A percentile compares a stretch with the other conserved stretches of the same genome.
phyloP scores from a whole-genome alignment of 2,113 vertebrate species.

The Silurus meridionalis region DNA sequence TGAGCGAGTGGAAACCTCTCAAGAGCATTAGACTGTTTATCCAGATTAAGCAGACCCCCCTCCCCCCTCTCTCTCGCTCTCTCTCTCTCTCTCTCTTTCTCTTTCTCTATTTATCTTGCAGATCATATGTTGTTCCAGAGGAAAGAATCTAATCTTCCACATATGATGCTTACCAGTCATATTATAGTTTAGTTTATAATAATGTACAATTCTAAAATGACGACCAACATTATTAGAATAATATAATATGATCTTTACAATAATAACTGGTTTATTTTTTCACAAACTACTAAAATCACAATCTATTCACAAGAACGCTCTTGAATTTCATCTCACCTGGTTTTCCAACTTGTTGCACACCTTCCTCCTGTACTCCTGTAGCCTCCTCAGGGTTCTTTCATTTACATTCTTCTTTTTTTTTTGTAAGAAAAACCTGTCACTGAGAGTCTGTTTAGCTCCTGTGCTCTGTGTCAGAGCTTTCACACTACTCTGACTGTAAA shows the following conservation, averaged over 20 bases:
- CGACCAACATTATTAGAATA: neutral
- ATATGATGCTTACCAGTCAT: neutral
- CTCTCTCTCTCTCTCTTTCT: conserved; percentile 1
- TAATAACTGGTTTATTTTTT: neutral
- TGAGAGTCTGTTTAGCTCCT: neutral
- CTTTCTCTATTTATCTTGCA: neutral
- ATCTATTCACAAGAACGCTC: neutral
- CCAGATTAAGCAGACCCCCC: conserved; percentile 3
- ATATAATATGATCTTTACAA: neutral
- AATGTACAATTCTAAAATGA: neutral
- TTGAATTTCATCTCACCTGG: neutral
- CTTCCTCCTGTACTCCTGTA: neutral
- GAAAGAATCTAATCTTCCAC: neutral
- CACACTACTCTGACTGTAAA: neutral
- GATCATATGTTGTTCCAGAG: neutral
- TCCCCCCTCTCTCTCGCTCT: neutral
- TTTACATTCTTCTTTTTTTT: neutral
- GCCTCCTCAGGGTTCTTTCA: neutral
- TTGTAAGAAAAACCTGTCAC: neutral
- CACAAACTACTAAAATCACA: neutral
- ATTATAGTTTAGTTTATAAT: neutral
- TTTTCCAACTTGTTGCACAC: neutral
- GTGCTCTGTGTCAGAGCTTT: neutral
- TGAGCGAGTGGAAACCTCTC: neutral
- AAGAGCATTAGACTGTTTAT: neutral